Evolutionary conservation across 2,888 invertebrate species (phyloP).

Genomic region (Synanthedon tipuliformis): DNA sequence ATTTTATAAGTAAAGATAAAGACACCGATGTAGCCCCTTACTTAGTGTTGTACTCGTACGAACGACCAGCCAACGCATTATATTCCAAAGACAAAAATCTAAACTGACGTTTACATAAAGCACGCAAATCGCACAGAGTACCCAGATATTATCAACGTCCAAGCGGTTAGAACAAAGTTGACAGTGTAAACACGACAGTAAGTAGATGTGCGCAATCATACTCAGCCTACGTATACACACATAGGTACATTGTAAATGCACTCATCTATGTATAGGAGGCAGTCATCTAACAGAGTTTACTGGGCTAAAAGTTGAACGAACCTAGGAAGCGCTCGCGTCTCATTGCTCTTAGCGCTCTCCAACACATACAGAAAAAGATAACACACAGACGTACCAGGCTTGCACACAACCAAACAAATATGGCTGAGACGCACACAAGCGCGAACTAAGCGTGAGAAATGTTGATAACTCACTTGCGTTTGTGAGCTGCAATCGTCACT

Average conservation of each 20-base stretch:
- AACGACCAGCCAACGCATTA: too few species aligned
- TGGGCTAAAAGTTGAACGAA: constrained; percentile 71
- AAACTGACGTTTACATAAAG: neutral
- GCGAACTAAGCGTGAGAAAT: constrained; percentile 62
- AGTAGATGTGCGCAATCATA: constrained; percentile 2
- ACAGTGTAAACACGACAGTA: constrained; percentile 30
- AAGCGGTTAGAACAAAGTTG: constrained; percentile 31
- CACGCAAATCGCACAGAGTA: neutral
- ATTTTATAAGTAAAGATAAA: too few species aligned
- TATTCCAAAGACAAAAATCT: too few species aligned
- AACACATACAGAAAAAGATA: constrained; percentile 28
- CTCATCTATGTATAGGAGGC: constrained; percentile 28
- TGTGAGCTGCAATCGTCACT: constrained; percentile 51
- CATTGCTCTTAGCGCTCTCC: constrained; percentile 55
- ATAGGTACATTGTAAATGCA: constrained; percentile 11
- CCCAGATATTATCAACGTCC: neutral
- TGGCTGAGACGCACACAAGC: constrained; percentile 45
- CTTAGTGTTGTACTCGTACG: too few species aligned
- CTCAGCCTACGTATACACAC: neutral
- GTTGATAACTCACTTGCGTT: constrained; percentile 66
- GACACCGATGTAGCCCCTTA: too few species aligned
- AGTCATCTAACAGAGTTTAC: constrained; percentile 57
- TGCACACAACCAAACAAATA: constrained; percentile 37
- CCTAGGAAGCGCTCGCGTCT: constrained; percentile 54
- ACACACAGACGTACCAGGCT: constrained; percentile 20